Conservation (phyloP, 37 sponge, comb jelly and placozoan genomes). For the Tethya wilhelma region DNA sequence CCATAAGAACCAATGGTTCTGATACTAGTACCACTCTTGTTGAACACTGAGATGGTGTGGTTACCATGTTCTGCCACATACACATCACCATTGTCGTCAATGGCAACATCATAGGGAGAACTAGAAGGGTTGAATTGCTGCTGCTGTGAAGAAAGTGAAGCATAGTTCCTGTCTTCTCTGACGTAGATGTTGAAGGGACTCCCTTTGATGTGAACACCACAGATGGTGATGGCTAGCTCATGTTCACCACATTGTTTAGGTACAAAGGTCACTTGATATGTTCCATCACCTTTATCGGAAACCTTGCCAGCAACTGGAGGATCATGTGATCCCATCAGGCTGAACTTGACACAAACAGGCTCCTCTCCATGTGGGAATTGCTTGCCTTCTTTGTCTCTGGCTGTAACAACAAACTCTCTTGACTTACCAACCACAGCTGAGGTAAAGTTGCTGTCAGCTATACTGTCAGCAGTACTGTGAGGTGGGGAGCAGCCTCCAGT, state of each 20-base stretch:
- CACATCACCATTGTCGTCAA: conserved; percentile 31
- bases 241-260: conserved; percentile 22
- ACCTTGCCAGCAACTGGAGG: not conserved
- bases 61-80: conserved; percentile 8
- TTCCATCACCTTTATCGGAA: conserved; percentile 39
- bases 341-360: not conserved
- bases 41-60: conserved; percentile 23
- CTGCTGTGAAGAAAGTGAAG: not conserved
- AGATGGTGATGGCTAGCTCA: conserved; percentile 23
- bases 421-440: conserved; percentile 3
- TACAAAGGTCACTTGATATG: conserved; percentile 17
- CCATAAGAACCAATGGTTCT: conserved; percentile 6
- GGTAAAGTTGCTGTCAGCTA: no score
- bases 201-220: conserved; percentile 5
- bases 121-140: not conserved
- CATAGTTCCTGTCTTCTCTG: not conserved
- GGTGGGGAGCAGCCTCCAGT: conserved; percentile 15
- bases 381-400: conserved; percentile 11
- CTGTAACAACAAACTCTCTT: conserved; percentile 9
- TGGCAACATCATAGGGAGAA: conserved; percentile 29
- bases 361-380: conserved; percentile 30
- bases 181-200: conserved; percentile 36
- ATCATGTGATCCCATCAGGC: conserved; percentile 15
- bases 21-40: conserved; percentile 9
- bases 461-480: conserved; percentile 1